Evolutionary conservation across 1,140 invertebrate species (phyloP), one percentile per base, ranked within the genome.

Genomic region (Drosophila kanapiae): DNA sequence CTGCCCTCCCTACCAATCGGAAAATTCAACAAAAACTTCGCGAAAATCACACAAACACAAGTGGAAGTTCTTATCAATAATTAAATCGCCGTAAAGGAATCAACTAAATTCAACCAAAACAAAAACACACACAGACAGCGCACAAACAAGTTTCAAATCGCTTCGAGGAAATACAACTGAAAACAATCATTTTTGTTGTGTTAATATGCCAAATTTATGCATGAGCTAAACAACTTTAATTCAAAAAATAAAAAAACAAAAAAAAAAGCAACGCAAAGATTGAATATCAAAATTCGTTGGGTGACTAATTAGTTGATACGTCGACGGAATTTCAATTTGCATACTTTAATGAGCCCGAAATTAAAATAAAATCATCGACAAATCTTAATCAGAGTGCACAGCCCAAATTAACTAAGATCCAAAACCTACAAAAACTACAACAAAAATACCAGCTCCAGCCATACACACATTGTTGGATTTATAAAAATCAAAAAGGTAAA

Each of bases 401-500:
- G 40, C 7, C 38, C 29, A 67, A 48, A 51, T 65, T 49, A 51
- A 40, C 16, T 27, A 2, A 61, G 62, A 81, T 23, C 33, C n/a
- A 61, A 75, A 70, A 23, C n/a, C 33, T 53, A 59, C 53, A 33
- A 45, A 51, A 78, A 40, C 51, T 27, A 43, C 54, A 75, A n/a
- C 3, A 31, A 31, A 31, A 8, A 31, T 3, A 31, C 31, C 5
- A 64, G 10, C 76, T 43, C 6, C 42, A 38, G 45, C 74, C 51
- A 57, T 35, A 72, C n/a, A 72, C n/a, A 77, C 63, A 38, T 23
- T 75, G 68, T 88, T 83, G 84, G 84, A 88, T 87, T 87, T 90
- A 87, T 87, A 75, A 88, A 88, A 87, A 87, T 90, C 84, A 75
- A 90, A 86, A 87, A 87, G 84, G 84, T 87, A 87, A 90, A 90